Percentiles rank a stretch among this genome's conserved stretches.
Conservation (phyloP, 2,888 invertebrate species). For the Phyto melanocephala region DNA sequence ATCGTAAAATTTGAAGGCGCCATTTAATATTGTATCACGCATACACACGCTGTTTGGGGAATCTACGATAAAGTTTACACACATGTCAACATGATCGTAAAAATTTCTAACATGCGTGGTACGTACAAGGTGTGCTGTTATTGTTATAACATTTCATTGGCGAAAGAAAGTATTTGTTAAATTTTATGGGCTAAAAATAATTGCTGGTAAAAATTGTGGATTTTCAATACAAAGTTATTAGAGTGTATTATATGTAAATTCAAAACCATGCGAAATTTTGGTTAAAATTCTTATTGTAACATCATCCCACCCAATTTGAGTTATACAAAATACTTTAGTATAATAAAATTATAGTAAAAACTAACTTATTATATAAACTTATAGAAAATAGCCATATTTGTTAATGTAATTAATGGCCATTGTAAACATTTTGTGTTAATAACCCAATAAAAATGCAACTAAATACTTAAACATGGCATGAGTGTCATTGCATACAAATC, state of each 20-base stretch:
- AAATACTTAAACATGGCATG: slow-evolving; percentile 15
- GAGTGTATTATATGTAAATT: too few relatives aligned
- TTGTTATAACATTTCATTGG: not conserved
- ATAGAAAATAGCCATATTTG: too few relatives aligned
- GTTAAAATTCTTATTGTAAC: too few relatives aligned
- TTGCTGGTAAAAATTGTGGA: too few relatives aligned
- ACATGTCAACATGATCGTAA: slow-evolving; percentile 56
- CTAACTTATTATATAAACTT: too few relatives aligned
- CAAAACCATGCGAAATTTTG: too few relatives aligned
- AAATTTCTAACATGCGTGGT: slow-evolving; percentile 1
- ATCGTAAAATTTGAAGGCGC: slow-evolving; percentile 55
- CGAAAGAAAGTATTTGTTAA: slow-evolving; percentile 12
- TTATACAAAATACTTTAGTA: too few relatives aligned
- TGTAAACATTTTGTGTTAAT: slow-evolving; percentile 47
- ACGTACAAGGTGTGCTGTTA: not conserved
- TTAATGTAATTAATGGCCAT: slow-evolving; percentile 29
- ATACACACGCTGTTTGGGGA: slow-evolving; percentile 14
- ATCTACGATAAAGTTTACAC: slow-evolving; percentile 39
- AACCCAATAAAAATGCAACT: slow-evolving; percentile 35
- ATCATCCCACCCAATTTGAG: too few relatives aligned
- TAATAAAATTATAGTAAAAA: not conserved
- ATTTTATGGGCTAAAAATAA: not conserved
- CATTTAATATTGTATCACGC: slow-evolving; percentile 45
- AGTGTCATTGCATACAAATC: slow-evolving; percentile 25
- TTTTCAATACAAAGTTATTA: too few relatives aligned